A percentile compares a stretch with the other conserved stretches of the same genome.
phyloP scores from a whole-genome alignment of 2,113 vertebrate species.

The Podilymbus podiceps region DNA sequence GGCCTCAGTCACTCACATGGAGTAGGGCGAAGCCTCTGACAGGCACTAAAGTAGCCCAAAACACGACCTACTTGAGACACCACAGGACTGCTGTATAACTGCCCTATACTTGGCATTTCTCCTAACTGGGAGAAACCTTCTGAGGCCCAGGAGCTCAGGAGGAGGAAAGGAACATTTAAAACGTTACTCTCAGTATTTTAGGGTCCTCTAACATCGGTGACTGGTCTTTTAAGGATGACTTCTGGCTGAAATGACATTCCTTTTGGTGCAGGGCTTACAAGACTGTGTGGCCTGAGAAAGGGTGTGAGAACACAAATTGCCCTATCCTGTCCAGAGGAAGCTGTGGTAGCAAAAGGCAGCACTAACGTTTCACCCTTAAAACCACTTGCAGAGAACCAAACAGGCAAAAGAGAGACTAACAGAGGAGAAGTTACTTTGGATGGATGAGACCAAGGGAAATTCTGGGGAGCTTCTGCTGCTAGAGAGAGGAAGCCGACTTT shows the following conservation, averaged over 20 bases:
- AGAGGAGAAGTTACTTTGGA: constrained; percentile 10
- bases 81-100: background rate
- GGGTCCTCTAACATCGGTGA: background rate
- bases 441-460: background rate
- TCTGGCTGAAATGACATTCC: background rate
- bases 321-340: background rate
- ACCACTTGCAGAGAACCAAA: background rate
- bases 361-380: background rate
- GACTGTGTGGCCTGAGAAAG: background rate
- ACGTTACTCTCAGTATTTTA: background rate
- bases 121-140: background rate
- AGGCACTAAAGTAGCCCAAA: background rate
- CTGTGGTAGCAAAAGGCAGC: background rate
- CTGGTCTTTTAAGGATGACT: background rate
- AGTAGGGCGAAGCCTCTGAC: background rate
- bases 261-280: background rate
- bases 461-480: background rate
- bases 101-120: background rate
- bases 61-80: background rate
- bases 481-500: constrained; percentile 4
- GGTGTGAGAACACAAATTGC: background rate
- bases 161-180: background rate
- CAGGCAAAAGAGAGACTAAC: background rate
- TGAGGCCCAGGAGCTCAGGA: background rate
- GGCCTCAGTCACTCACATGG: background rate